Evolutionary conservation across 2,888 invertebrate genomes (phyloP).

Genomic region (Machimus rusticus): DNA sequence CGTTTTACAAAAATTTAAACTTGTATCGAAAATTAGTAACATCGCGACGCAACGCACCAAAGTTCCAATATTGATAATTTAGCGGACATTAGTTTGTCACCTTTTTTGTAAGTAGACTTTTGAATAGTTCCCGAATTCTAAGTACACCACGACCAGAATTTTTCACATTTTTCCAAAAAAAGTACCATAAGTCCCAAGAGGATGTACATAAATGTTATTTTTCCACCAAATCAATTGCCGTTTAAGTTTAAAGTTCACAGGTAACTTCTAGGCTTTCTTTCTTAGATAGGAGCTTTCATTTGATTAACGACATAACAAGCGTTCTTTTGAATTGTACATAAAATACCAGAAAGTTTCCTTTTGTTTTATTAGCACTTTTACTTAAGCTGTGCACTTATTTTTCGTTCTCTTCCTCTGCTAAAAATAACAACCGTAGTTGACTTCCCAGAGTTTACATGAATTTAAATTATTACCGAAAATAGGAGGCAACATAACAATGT

Average conservation of each 20-base stretch:
- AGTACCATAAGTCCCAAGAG: neutral
- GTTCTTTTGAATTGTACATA: neutral
- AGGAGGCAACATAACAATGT: conserved; percentile 57
- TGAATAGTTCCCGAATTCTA: no score
- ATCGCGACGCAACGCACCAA: no score
- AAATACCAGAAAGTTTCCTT: neutral
- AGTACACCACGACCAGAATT: no score
- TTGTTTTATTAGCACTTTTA: neutral
- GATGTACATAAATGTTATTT: neutral
- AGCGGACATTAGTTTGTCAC: no score
- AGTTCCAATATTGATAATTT: no score
- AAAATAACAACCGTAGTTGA: neutral
- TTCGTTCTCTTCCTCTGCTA: neutral
- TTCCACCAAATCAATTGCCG: neutral
- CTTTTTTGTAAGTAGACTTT: no score
- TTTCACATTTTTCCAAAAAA: no score
- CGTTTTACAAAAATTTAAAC: no score
- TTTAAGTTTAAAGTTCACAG: neutral
- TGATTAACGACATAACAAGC: neutral
- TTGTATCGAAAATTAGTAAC: no score
- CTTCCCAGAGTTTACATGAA: neutral
- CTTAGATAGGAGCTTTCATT: neutral
- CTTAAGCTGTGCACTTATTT: neutral
- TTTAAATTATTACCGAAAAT: conserved; percentile 23
- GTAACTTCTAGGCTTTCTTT: neutral